phyloP scores from a whole-genome alignment of 2,888 invertebrate species.

The Drosophila birchii region DNA sequence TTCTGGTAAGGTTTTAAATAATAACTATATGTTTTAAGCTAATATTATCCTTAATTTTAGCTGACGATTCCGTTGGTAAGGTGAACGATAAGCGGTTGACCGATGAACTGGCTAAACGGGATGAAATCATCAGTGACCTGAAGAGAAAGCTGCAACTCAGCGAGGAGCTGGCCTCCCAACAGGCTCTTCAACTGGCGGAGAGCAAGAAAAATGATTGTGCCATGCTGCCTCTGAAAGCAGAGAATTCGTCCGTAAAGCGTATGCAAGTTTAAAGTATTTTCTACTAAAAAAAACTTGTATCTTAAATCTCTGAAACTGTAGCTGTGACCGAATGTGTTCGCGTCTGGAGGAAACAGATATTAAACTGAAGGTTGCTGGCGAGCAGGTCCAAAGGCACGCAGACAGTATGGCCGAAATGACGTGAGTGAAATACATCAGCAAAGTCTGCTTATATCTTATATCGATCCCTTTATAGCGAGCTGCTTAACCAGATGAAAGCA shows the following conservation, averaged over 20 bases:
- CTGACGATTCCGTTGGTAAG: neutral
- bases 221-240: neutral
- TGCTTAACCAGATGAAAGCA: conserved; percentile 20
- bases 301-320: neutral
- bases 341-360: conserved; percentile 16
- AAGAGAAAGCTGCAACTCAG: neutral
- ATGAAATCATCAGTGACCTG: conserved; percentile 22
- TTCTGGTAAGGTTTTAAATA: conserved; percentile 38
- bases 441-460: neutral
- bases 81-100: conserved; percentile 15
- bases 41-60: neutral
- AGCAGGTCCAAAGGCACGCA: neutral
- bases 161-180: conserved; percentile 5
- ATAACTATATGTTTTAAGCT: conserved; percentile 52
- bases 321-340: neutral
- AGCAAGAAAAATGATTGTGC: neutral
- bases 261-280: conserved; percentile 38
- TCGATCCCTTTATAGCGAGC: conserved; percentile 15
- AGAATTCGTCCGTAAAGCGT: conserved; percentile 8
- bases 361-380: neutral
- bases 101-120: conserved; percentile 27
- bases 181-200: conserved; percentile 19
- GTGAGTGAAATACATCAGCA: neutral
- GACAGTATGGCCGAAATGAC: conserved; percentile 1
- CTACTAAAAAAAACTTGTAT: neutral